A percentile compares a stretch with the other conserved stretches of the same genome.
Evolutionary conservation across 2,888 invertebrate species (phyloP).

Genomic region (Thyatira batis): DNA sequence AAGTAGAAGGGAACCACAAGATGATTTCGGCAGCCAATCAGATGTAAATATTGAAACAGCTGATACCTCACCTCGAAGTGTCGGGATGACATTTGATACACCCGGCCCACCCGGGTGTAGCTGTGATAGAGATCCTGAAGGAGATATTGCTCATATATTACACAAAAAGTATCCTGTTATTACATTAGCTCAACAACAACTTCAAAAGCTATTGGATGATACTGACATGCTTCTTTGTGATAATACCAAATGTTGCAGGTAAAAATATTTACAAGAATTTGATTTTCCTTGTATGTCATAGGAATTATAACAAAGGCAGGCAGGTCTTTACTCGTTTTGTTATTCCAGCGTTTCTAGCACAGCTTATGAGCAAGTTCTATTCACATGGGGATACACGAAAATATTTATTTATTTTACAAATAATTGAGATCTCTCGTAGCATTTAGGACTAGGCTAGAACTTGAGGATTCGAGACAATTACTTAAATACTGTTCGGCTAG

Average conservation of each 20-base stretch:
- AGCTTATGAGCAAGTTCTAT: too few species aligned
- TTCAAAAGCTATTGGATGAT: slow-evolving; percentile 62
- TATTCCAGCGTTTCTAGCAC: too few species aligned
- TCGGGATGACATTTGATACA: slow-evolving; percentile 23
- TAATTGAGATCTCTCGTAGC: too few species aligned
- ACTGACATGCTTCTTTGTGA: slow-evolving; percentile 62
- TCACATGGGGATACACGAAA: too few species aligned
- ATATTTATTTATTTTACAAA: too few species aligned
- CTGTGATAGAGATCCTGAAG: slow-evolving; percentile 58
- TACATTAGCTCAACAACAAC: slow-evolving; percentile 65
- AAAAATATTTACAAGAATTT: slow-evolving; percentile 1
- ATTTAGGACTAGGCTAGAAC: too few species aligned
- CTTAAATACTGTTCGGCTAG: too few species aligned
- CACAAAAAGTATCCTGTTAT: slow-evolving; percentile 75
- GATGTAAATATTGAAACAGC: slow-evolving; percentile 35
- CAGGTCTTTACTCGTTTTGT: too few species aligned
- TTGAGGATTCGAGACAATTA: too few species aligned
- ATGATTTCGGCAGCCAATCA: slow-evolving; percentile 35
- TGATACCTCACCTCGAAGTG: slow-evolving; percentile 47
- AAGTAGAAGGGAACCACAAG: slow-evolving; percentile 38
- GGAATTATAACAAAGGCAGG: too few species aligned
- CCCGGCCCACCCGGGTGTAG: slow-evolving; percentile 49
- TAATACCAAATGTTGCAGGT: slow-evolving; percentile 64
- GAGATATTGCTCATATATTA: slow-evolving; percentile 62
- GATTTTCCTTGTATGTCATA: background rate